These are phyloP conservation scores for Caenorhabditis brenneri DNA, from an alignment of 1,140 invertebrate species.

Conservation along the genomic window DNA sequence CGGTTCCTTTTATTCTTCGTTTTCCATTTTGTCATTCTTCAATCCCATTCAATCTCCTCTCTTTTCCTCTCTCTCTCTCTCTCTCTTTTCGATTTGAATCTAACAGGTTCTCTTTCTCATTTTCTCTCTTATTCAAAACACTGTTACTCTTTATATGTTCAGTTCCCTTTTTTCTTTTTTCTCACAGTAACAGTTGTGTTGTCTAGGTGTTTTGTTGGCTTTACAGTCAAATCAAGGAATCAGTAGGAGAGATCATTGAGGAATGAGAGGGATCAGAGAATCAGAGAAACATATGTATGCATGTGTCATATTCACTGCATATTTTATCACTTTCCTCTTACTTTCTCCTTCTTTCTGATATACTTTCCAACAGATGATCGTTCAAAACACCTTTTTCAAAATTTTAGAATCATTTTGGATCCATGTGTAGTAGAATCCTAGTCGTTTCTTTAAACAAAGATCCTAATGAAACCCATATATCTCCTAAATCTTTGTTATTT, in stretches of 20 bases:
- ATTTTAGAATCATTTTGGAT: too few relatives aligned
- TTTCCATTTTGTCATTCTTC: background rate
- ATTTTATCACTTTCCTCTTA: constrained; percentile 35
- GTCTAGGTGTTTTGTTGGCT: constrained; percentile 29
- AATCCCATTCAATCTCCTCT: background rate
- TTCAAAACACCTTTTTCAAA: too few relatives aligned
- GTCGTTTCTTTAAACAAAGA: too few relatives aligned
- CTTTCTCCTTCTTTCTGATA: background rate
- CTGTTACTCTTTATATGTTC: background rate
- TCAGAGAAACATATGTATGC: background rate
- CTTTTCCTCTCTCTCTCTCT: background rate
- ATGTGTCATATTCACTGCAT: constrained; percentile 43
- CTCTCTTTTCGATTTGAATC: background rate
- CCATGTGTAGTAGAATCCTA: too few relatives aligned
- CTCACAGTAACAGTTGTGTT: constrained; percentile 15
- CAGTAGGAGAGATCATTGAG: background rate
- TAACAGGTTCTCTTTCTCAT: constrained; percentile 15
- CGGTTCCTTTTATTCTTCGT: background rate
- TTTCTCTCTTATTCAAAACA: background rate
- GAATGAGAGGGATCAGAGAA: background rate
- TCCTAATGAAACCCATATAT: too few relatives aligned
- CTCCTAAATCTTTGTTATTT: too few relatives aligned
- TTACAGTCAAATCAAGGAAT: background rate
- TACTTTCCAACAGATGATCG: background rate
- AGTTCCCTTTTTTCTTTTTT: background rate